Evolutionary conservation across 2,888 invertebrate genomes (phyloP).

Genomic region (Liodrosophila aerea): DNA sequence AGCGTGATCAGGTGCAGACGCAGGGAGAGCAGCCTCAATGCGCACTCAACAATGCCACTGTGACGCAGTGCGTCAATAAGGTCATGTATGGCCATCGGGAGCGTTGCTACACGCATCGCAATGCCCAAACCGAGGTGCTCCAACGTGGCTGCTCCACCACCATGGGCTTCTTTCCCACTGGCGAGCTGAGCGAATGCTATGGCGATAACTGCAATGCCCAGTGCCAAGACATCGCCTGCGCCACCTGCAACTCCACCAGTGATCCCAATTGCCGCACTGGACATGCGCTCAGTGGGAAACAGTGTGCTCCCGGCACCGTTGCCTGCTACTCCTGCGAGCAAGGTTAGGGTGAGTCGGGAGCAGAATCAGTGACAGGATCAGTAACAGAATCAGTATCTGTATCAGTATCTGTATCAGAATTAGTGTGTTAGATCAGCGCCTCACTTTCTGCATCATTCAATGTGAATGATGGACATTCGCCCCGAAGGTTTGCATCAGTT

Average conservation of each 20-base stretch:
- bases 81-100: constrained; percentile 71
- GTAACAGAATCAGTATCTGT: neutral
- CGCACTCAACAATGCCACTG: constrained; percentile 40
- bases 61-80: constrained; percentile 69
- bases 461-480: too few species aligned
- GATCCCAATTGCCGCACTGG: constrained; percentile 63
- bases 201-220: constrained; percentile 73
- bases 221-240: constrained; percentile 73
- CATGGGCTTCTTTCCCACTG: constrained; percentile 73
- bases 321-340: constrained; percentile 77
- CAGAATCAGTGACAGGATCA: neutral
- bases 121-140: constrained; percentile 67
- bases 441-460: too few species aligned
- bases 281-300: constrained; percentile 34
- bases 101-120: constrained; percentile 71
- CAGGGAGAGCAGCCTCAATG: constrained; percentile 32
- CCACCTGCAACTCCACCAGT: constrained; percentile 67
- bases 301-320: constrained; percentile 61
- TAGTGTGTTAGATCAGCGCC: too few species aligned
- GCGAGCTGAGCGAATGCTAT: constrained; percentile 67
- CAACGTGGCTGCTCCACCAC: constrained; percentile 76
- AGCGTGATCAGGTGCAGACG: constrained; percentile 51
- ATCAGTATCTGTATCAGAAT: too few species aligned
- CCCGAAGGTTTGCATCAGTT: too few species aligned
- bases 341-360: constrained; percentile 54